phyloP scores from a whole-genome alignment of 2,888 invertebrate species.

The Chrysotoxum bicinctum region DNA sequence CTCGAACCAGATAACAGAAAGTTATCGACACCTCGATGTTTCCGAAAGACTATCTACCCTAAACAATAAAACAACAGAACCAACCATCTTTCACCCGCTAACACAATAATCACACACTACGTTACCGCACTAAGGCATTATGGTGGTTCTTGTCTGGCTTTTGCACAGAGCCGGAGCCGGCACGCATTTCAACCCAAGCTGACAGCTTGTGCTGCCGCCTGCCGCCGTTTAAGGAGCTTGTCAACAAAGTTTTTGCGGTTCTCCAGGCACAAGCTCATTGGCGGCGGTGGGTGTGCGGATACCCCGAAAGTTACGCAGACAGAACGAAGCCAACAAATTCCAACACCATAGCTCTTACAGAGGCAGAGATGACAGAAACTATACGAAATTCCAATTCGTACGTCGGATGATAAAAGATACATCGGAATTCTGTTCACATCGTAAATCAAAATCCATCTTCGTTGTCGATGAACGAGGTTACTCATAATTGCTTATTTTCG shows the following conservation, averaged over 20 bases:
- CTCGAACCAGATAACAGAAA: slow-evolving; percentile 18
- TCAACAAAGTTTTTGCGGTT: slow-evolving; percentile 60
- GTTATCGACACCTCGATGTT: slow-evolving; percentile 17
- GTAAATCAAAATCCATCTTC: slow-evolving; percentile 31
- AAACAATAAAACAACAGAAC: slow-evolving; percentile 13
- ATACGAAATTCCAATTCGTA: slow-evolving; percentile 44
- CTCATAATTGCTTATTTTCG: slow-evolving; percentile 24
- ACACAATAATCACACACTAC: slow-evolving; percentile 51
- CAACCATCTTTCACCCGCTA: slow-evolving; percentile 46
- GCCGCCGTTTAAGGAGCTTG: slow-evolving; percentile 49
- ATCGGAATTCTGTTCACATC: slow-evolving; percentile 51
- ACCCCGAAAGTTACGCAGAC: not conserved
- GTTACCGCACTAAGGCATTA: slow-evolving; percentile 1
- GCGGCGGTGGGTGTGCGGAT: not conserved
- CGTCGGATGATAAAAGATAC: slow-evolving; percentile 30
- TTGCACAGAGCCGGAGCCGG: not conserved
- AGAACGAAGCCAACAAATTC: not conserved
- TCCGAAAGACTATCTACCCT: not conserved
- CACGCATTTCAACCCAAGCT: slow-evolving; percentile 17
- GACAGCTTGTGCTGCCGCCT: slow-evolving; percentile 17
- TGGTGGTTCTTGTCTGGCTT: not conserved
- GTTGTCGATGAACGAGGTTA: not conserved
- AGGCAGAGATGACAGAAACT: slow-evolving; percentile 8
- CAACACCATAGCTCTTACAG: not conserved
- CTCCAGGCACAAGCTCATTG: not conserved